Evolutionary conservation across 2,797 vertebrate species (phyloP), one percentile per base, ranked within the genome.

Genomic region (Sus cebifrons): DNA sequence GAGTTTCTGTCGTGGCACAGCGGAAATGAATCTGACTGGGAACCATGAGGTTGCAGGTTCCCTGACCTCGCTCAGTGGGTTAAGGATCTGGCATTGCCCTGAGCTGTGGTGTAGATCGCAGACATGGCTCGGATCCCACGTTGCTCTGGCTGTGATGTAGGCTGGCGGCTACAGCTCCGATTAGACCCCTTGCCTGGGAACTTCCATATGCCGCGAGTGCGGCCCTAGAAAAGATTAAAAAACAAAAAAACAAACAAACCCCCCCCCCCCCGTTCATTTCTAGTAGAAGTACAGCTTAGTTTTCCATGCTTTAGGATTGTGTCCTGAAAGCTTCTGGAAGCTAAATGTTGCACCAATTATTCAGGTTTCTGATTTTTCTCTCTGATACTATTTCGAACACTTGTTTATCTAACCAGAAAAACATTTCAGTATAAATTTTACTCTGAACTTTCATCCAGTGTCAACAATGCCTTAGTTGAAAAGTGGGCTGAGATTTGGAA

Each of bases 401-500:
- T 54, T 83, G 6, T 97, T 94, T 93, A 52, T 90, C 67, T 87
- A 79, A 62, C 36, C 14, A 82, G 29, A 29, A 54, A 93, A 92
- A 92, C 25, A 27, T 89, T 92, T 60, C 32, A 92, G 90, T 73
- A 64, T 65, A 65, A 65, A 67, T 82, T 84, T 91, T 77, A 84
- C 60, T 84, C 88, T 91, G 73, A 83, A 88, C 89, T 97, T 96
- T 89, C 20, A 86, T 73, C 62, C 20, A 73, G 5, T 89, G 74
- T 95, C 73, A 92, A 65, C 21, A 84, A 83, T 86, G 9, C 9
- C 2, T 82, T 94, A 21, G 67, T 81, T 94, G 16, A 88, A 91
- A 96, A 93, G 49, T 86, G 15, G n/a, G 1, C 49, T 95, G 44
- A 96, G 3, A 73, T 78, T 79, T 74, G 23, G 44, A 86, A 44